Evolutionary conservation across 2,797 vertebrate species (phyloP), one percentile per base, ranked within the genome.

Genomic region (Erithacus rubecula): DNA sequence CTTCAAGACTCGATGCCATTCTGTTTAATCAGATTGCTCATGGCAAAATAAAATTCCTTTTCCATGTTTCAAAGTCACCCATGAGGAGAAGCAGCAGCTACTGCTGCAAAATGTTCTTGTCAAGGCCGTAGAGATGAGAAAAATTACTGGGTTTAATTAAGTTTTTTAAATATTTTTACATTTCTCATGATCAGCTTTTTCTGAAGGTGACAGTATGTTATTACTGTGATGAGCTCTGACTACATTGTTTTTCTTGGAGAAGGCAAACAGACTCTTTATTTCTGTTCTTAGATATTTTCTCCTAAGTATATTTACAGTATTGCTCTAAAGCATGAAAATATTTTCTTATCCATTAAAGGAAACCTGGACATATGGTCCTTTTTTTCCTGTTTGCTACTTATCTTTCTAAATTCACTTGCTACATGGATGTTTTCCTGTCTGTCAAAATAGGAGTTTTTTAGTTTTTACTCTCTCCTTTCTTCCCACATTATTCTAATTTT

Each of bases 351-450:
- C 37, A 4, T 89, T 55, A 80, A 71, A 44, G 53, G 49, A 86
- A 95, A 34, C 27, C 16, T 3, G 4, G 22, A 10, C 49, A 63
- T 91, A 68, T 39, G 62, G 32, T 75, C 14, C 18, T 53, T 79
- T 47, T 47, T 80, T 75, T 29, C 15, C 49, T 80, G 5, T 79
- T 94, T 83, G 26, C 68, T 72, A 5, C 41, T 72, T 65, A 59
- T 65, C 77, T 94, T 88, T 87, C 22, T 70, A 56, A 92, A 69
- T 89, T 83, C 51, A 62, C 6, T 87, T 84, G 64, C 78, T 60
- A 11, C 16, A 3, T 65, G 68, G 16, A 20, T 92, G 15, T 80
- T 85, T 94, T 83, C n/a, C 55, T 18, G 27, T 75, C 60, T 69
- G 44, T 67, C 68, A 60, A 85, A 87, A 39, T 11, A 43, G 10